Evolutionary conservation across 64 coral and sea anemone genomes (phyloP), one percentile per base, ranked within the genome.

Genomic region (Dendronephthya gigantea): DNA sequence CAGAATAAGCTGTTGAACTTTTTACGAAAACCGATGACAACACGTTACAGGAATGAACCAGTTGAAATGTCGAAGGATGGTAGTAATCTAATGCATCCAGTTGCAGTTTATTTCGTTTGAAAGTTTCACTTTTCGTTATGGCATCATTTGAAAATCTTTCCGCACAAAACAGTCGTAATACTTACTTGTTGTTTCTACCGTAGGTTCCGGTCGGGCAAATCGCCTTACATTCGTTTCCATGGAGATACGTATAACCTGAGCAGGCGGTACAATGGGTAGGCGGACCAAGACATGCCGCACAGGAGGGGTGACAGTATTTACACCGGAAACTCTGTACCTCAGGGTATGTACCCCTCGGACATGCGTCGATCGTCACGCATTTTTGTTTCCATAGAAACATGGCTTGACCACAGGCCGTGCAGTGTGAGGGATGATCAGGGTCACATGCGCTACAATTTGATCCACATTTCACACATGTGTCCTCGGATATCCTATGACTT

Each of bases 271-370:
- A 98, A 22, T 91, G 23, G 48, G 70, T 36, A 16, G 84, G 81
- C 22, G 83, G 48, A 55, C 90, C 95, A 87, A 33, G 87, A 30
- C 95, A 98, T 25, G 83, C n/a, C 8, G 82, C 68, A 81, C 95
- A 98, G 22, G 82, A 85, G 12, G 83, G 2, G 49, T 98, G 87
- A 82, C 95, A 98, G 36, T 62, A 35, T 9, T 56, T 40, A 90
- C 95, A 98, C 33, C 62, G 87, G 39, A 79, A 75, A 50, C 65
- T 40, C 34, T 83, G 41, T 50, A 79, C 65, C 43, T 89, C 68
- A 33, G 58, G 45, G 81, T 91, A 93, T n/a, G 75, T 91, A 11
- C 92, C 90, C 43, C 7, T 50, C 41, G 95, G 95, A 83, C 95
- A 98, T 1, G 84, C 27, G 31, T 65, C 91, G 3, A 75, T 56